Evolutionary conservation across 2,113 vertebrate species (phyloP).

Genomic region (Neoarius graeffei): DNA sequence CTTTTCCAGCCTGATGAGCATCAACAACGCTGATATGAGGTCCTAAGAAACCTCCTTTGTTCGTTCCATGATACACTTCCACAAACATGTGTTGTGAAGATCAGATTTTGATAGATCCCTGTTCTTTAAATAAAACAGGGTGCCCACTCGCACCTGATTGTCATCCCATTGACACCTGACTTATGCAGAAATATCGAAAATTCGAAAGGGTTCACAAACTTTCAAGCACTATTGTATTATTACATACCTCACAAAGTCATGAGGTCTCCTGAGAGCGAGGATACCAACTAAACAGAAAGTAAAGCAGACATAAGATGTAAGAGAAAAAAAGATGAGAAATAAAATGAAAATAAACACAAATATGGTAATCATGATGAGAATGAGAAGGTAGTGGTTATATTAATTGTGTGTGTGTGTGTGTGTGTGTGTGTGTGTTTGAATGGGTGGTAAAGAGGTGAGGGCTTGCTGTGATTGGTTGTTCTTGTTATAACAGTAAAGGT

Average conservation of each 20-base stretch:
- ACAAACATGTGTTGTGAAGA: too few relatives aligned
- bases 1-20: too few relatives aligned
- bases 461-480: neutral
- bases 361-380: neutral
- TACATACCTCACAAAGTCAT: neutral
- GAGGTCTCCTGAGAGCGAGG: neutral
- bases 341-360: neutral
- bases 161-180: too few relatives aligned
- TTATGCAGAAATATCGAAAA: too few relatives aligned
- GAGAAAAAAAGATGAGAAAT: neutral
- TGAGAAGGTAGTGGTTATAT: neutral
- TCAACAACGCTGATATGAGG: too few relatives aligned
- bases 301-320: neutral
- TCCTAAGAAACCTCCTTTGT: too few relatives aligned
- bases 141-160: too few relatives aligned
- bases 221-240: too few relatives aligned
- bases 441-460: neutral
- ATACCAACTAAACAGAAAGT: neutral
- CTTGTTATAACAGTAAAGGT: neutral
- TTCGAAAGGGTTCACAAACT: too few relatives aligned
- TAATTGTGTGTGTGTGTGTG: neutral
- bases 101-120: too few relatives aligned
- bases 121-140: too few relatives aligned
- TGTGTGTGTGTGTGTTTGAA: neutral
- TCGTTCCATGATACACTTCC: too few relatives aligned